Evolutionary conservation across 2,888 invertebrate species (phyloP).

Genomic region (Eupithecia dodoneata): DNA sequence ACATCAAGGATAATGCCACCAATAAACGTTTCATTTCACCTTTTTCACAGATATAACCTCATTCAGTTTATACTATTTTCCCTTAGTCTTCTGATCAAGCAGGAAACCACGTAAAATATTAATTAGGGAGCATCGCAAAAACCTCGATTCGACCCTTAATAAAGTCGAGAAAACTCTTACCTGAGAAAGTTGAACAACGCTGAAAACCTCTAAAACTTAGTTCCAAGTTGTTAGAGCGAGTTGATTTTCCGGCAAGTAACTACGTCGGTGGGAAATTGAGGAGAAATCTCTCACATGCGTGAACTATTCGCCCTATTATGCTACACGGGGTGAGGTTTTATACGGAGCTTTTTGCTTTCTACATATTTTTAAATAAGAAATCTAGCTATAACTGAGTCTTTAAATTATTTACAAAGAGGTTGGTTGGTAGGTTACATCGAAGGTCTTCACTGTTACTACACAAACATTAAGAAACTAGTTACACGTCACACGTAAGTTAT

Average conservation of each 20-base stretch:
- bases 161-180: constrained; percentile 18
- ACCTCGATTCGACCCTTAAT: constrained; percentile 12
- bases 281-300: constrained; percentile 27
- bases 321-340: constrained; percentile 11
- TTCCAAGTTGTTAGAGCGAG: constrained; percentile 34
- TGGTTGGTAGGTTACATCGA: too few relatives aligned
- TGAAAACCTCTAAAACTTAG: constrained; percentile 32
- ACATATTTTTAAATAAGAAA: not conserved
- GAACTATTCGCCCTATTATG: constrained; percentile 20
- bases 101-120: constrained; percentile 1
- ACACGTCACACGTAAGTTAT: too few relatives aligned
- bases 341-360: not conserved
- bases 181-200: constrained; percentile 12
- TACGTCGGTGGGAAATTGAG: constrained; percentile 26
- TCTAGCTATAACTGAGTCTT: not conserved
- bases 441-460: too few relatives aligned
- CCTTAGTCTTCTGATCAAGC: not conserved
- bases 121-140: constrained; percentile 8
- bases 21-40: not conserved
- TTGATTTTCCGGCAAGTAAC: constrained; percentile 35
- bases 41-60: not conserved
- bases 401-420: not conserved
- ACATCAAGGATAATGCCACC: too few relatives aligned
- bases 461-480: too few relatives aligned
- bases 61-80: not conserved